Evolutionary conservation across 2,888 invertebrate species (phyloP).

Genomic region (Ormia ochracea): DNA sequence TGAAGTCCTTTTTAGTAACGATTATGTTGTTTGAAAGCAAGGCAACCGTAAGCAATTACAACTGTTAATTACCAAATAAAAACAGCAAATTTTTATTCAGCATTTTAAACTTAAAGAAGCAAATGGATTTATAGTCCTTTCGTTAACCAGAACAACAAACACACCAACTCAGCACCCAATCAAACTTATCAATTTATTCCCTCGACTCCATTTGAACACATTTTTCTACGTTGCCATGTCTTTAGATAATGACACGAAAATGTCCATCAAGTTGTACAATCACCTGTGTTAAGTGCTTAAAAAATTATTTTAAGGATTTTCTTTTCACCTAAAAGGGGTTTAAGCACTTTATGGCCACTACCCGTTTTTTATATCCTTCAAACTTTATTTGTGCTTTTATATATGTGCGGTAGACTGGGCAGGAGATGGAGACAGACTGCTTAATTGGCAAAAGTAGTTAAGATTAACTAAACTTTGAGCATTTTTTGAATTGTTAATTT

Average conservation of each 20-base stretch:
- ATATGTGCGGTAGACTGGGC: too few relatives aligned
- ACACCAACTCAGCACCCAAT: background rate
- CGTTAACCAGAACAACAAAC: background rate
- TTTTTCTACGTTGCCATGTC: background rate
- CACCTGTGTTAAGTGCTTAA: constrained; percentile 17
- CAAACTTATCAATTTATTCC: background rate
- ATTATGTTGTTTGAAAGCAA: background rate
- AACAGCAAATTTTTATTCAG: background rate
- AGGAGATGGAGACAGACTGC: too few relatives aligned
- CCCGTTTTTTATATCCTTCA: background rate
- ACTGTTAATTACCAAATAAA: background rate
- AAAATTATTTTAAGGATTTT: constrained; percentile 12
- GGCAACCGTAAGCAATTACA: background rate
- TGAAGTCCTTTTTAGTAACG: background rate
- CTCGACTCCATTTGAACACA: background rate
- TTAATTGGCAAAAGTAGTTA: constrained; percentile 48
- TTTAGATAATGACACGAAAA: constrained; percentile 16
- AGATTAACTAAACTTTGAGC: constrained; percentile 58
- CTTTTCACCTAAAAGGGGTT: constrained; percentile 4
- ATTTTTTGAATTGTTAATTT: constrained; percentile 59
- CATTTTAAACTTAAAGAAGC: constrained; percentile 41
- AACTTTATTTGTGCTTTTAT: too few relatives aligned
- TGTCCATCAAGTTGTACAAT: constrained; percentile 18
- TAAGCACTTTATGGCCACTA: constrained; percentile 37
- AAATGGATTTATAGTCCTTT: constrained; percentile 40